A percentile compares a stretch with the other conserved stretches of the same genome.
Evolutionary conservation across 2,113 vertebrate genomes (phyloP).

Genomic region (Apeltes quadracus): DNA sequence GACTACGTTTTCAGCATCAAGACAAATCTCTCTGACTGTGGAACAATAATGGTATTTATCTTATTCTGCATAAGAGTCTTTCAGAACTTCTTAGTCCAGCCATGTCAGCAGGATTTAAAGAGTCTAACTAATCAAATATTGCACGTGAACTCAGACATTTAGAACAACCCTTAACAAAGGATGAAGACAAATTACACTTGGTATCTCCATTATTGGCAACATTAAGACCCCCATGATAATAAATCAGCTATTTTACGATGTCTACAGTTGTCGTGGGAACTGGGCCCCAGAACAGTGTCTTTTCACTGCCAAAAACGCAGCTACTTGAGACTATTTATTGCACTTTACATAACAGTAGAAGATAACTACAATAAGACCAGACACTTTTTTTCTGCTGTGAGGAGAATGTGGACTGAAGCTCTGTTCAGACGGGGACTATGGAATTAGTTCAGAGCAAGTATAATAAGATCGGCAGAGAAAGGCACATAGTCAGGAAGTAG

Average conservation of each 20-base stretch:
- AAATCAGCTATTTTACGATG: slow-evolving; percentile 62
- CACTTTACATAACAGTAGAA: slow-evolving; percentile 18
- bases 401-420: slow-evolving; percentile 34
- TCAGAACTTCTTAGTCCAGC: background rate
- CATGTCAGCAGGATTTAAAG: background rate
- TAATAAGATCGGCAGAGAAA: slow-evolving; percentile 57
- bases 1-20: slow-evolving; percentile 81
- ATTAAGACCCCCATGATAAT: slow-evolving; percentile 45
- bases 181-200: slow-evolving; percentile 54
- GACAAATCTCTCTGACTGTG: slow-evolving; percentile 77
- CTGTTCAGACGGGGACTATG: slow-evolving; percentile 30
- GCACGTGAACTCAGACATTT: slow-evolving; percentile 54
- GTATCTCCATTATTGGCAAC: slow-evolving; percentile 17
- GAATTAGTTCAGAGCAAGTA: slow-evolving; percentile 57
- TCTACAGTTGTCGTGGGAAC: slow-evolving; percentile 39
- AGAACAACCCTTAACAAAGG: slow-evolving; percentile 49
- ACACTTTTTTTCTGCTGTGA: slow-evolving; percentile 17
- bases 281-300: background rate
- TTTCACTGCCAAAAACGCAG: slow-evolving; percentile 14
- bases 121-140: slow-evolving; percentile 38
- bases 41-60: slow-evolving; percentile 69
- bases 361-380: slow-evolving; percentile 7
- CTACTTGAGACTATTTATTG: slow-evolving; percentile 13
- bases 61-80: background rate
- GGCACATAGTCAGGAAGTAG: slow-evolving; percentile 33